A percentile compares a stretch with the other conserved stretches of the same genome.
Evolutionary conservation across 2,113 vertebrate genomes (phyloP).

Genomic region (Tretioscincus oriximinensis): DNA sequence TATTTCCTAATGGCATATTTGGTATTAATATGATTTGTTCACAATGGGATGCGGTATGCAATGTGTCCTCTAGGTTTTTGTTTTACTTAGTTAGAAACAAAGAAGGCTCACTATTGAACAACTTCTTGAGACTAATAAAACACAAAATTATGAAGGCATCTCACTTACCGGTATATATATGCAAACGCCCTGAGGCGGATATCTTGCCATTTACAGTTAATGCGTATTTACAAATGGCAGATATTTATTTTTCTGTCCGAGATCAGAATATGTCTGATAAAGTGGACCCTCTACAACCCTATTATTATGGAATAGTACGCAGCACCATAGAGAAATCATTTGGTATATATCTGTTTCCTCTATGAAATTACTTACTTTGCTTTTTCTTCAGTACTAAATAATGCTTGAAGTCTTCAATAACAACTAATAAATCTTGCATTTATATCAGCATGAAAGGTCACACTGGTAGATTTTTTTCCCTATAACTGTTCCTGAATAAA

Average conservation of each 20-base stretch:
- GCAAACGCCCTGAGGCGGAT: background rate
- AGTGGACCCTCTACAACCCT: background rate
- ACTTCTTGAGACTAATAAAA: too few relatives aligned
- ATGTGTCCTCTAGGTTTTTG: too few relatives aligned
- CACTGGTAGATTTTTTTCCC: background rate
- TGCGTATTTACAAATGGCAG: background rate
- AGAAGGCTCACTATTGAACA: too few relatives aligned
- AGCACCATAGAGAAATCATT: background rate
- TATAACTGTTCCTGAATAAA: constrained; percentile 31
- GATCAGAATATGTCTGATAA: constrained; percentile 22
- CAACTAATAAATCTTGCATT: constrained; percentile 26
- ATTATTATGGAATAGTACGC: background rate
- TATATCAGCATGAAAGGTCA: constrained; percentile 20
- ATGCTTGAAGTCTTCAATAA: constrained; percentile 21
- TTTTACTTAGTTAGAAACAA: too few relatives aligned
- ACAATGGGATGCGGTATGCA: too few relatives aligned
- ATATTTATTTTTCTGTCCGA: background rate
- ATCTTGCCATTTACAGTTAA: constrained; percentile 24
- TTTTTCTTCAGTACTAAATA: constrained; percentile 14
- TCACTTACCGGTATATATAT: background rate
- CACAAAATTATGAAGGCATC: background rate
- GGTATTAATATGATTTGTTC: too few relatives aligned
- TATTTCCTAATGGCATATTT: too few relatives aligned
- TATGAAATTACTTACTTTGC: constrained; percentile 22
- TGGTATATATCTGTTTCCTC: background rate